A percentile compares a stretch with the other conserved stretches of the same genome.
phyloP scores from a whole-genome alignment of 2,797 vertebrate species.

The Pipistrellus nathusii region DNA sequence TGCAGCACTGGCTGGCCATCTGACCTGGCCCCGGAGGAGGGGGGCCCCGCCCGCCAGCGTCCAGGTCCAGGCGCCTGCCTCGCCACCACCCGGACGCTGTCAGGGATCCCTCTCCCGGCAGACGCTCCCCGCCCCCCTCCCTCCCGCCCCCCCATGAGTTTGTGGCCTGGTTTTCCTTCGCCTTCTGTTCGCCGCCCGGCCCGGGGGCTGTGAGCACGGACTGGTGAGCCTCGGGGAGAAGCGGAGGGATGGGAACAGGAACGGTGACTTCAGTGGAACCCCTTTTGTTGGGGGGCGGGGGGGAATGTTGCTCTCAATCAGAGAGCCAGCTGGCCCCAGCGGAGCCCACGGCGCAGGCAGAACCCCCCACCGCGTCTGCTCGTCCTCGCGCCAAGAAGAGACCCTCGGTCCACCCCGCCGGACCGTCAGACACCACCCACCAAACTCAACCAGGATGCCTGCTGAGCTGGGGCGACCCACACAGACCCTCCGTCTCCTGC shows the following conservation, averaged over 20 bases:
- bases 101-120: slow-evolving; percentile 79
- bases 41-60: slow-evolving; percentile 66
- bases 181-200: slow-evolving; percentile 75
- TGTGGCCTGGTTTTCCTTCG: slow-evolving; percentile 77
- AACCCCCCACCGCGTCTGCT: neutral
- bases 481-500: neutral
- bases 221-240: slow-evolving; percentile 69
- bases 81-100: slow-evolving; percentile 57
- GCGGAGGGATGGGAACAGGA: slow-evolving; percentile 67
- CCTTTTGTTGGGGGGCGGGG: slow-evolving; percentile 51
- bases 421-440: neutral
- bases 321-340: neutral
- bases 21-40: slow-evolving; percentile 84
- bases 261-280: slow-evolving; percentile 33
- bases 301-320: neutral
- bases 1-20: slow-evolving; percentile 96
- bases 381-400: neutral
- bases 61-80: slow-evolving; percentile 60
- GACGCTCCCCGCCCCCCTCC: slow-evolving; percentile 72
- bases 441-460: neutral
- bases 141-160: slow-evolving; percentile 75
- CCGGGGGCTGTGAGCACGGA: slow-evolving; percentile 75
- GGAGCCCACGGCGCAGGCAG: rapidly evolving
- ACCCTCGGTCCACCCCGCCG: neutral
- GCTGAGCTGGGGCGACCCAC: neutral